A percentile compares a stretch with the other conserved stretches of the same genome.
phyloP scores from a whole-genome alignment of 2,888 invertebrate species.

The Exocentrus adspersus region DNA sequence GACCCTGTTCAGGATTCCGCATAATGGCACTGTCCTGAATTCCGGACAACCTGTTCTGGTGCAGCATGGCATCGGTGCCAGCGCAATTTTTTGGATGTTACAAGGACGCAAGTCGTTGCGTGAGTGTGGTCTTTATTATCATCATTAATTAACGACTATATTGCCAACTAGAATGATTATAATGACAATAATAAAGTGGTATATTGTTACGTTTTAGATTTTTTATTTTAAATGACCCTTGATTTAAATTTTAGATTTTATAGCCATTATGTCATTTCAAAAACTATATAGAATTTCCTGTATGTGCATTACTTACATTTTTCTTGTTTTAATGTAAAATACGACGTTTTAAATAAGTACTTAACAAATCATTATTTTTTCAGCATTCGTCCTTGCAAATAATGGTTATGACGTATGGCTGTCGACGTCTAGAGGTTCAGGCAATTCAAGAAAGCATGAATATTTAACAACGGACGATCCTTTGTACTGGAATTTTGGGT shows the following conservation, averaged over 20 bases:
- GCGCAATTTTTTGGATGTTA: conserved; percentile 44
- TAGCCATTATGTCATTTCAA: too few relatives aligned
- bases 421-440: conserved; percentile 82
- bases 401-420: conserved; percentile 80
- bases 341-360: not conserved
- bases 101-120: conserved; percentile 44
- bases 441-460: conserved; percentile 73
- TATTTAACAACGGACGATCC: conserved; percentile 65
- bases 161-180: too few relatives aligned
- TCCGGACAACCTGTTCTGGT: conserved; percentile 42
- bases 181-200: too few relatives aligned
- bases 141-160: not conserved
- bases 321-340: not conserved
- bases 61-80: conserved; percentile 44
- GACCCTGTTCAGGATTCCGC: conserved; percentile 57
- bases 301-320: too few relatives aligned
- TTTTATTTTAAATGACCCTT: too few relatives aligned
- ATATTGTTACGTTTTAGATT: too few relatives aligned
- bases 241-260: too few relatives aligned
- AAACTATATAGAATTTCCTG: too few relatives aligned
- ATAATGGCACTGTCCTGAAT: conserved; percentile 24
- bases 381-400: conserved; percentile 72
- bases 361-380: conserved; percentile 47
- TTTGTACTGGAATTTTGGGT: conserved; percentile 74
- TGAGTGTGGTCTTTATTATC: conserved; percentile 24